Evolutionary conservation across 2,888 invertebrate species (phyloP).

Genomic region (Limnephilus auricula): DNA sequence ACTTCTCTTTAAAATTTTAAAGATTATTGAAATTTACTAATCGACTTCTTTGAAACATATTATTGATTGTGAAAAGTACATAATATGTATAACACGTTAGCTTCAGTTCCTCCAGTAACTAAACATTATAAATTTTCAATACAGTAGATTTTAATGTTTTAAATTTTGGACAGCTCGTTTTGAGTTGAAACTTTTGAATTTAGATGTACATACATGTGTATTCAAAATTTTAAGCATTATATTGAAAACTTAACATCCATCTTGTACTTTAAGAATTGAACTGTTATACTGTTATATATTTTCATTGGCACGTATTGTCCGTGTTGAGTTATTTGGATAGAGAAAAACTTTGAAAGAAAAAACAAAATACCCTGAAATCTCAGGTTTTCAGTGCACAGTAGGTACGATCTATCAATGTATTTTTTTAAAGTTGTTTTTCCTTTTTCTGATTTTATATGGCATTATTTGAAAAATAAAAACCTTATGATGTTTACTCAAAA

Average conservation of each 20-base stretch:
- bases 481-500: slow-evolving; percentile 10
- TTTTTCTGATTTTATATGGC: neutral
- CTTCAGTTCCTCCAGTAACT: neutral
- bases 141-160: neutral
- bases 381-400: neutral
- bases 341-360: neutral
- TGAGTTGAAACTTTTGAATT: neutral
- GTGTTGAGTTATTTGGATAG: neutral
- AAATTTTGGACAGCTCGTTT: neutral
- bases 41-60: neutral
- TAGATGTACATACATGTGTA: neutral
- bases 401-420: neutral
- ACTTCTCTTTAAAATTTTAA: neutral
- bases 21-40: neutral
- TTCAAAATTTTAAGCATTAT: neutral
- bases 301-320: neutral
- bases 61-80: neutral
- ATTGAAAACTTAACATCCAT: neutral
- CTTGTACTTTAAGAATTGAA: neutral
- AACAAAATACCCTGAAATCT: neutral
- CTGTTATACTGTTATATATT: neutral
- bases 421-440: neutral
- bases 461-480: neutral
- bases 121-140: neutral
- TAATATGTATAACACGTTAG: neutral